Evolutionary conservation across 35 echinoderm and acorn worm species (phyloP).

Genomic region (Acanthaster planci): DNA sequence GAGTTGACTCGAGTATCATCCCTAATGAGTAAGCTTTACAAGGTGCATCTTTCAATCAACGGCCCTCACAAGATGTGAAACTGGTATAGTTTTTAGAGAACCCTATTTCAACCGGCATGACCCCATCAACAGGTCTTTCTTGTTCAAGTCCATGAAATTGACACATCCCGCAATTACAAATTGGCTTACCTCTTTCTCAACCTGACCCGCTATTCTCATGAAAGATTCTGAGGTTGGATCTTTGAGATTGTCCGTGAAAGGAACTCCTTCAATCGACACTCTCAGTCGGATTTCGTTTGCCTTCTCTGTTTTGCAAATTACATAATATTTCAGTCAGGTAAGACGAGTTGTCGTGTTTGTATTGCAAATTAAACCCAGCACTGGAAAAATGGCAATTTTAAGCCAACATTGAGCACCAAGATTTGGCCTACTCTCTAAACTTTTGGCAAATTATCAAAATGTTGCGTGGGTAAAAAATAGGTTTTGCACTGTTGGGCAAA

Average conservation of each 20-base stretch:
- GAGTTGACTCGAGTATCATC: too few relatives aligned
- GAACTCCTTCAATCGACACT: not conserved
- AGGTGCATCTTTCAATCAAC: too few relatives aligned
- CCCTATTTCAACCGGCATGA: too few relatives aligned
- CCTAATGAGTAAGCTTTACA: too few relatives aligned
- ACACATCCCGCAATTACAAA: not conserved
- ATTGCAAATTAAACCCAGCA: not conserved
- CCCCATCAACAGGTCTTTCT: too few relatives aligned
- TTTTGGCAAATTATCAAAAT: not conserved
- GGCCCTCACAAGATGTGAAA: too few relatives aligned
- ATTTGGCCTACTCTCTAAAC: not conserved
- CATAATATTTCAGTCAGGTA: not conserved
- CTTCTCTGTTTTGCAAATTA: not conserved
- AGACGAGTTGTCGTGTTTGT: not conserved
- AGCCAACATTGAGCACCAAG: not conserved
- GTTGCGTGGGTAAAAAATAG: not conserved
- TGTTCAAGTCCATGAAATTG: too few relatives aligned
- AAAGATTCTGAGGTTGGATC: not conserved
- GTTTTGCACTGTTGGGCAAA: not conserved
- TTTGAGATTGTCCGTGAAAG: not conserved
- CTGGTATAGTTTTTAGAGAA: too few relatives aligned
- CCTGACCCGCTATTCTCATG: not conserved
- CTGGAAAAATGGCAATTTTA: not conserved
- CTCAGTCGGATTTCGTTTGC: conserved; percentile 8
- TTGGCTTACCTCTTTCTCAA: not conserved